Evolutionary conservation across 1,140 invertebrate genomes (phyloP).

Genomic region (Globodera rostochiensis): DNA sequence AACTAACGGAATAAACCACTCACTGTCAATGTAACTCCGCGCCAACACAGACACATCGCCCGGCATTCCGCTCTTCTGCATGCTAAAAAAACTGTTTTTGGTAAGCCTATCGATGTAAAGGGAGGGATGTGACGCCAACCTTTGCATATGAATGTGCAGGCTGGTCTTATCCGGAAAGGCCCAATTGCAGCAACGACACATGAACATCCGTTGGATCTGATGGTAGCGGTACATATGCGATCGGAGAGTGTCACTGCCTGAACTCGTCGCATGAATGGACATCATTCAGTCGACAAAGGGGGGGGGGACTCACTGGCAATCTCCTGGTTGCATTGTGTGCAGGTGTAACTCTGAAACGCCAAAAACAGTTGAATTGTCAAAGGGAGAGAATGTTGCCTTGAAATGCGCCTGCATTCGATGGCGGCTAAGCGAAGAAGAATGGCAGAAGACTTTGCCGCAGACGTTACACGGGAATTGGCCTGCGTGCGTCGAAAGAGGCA

Average conservation of each 20-base stretch:
- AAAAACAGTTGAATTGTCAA: no score
- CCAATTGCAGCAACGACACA: slow-evolving; percentile 66
- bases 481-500: slow-evolving; percentile 30
- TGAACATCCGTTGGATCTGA: slow-evolving; percentile 65
- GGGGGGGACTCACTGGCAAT: slow-evolving; percentile 61
- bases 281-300: background rate
- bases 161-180: slow-evolving; percentile 65
- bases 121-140: background rate
- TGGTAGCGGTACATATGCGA: slow-evolving; percentile 64
- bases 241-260: slow-evolving; percentile 64
- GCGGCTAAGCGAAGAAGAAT: slow-evolving; percentile 63
- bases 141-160: slow-evolving; percentile 61
- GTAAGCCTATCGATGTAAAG: no score
- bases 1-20: slow-evolving; percentile 12
- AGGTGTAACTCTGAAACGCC: slow-evolving; percentile 54
- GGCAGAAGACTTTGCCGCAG: slow-evolving; percentile 63
- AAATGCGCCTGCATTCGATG: slow-evolving; percentile 66
- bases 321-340: slow-evolving; percentile 63
- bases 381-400: slow-evolving; percentile 31
- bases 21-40: slow-evolving; percentile 36
- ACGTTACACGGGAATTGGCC: slow-evolving; percentile 64
- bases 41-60: slow-evolving; percentile 41
- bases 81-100: slow-evolving; percentile 11
- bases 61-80: slow-evolving; percentile 31
- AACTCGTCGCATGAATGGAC: slow-evolving; percentile 25